Evolutionary conservation across 2,888 invertebrate genomes (phyloP), one percentile per base, ranked within the genome.

Genomic region (Pandemis cinnamomeana): DNA sequence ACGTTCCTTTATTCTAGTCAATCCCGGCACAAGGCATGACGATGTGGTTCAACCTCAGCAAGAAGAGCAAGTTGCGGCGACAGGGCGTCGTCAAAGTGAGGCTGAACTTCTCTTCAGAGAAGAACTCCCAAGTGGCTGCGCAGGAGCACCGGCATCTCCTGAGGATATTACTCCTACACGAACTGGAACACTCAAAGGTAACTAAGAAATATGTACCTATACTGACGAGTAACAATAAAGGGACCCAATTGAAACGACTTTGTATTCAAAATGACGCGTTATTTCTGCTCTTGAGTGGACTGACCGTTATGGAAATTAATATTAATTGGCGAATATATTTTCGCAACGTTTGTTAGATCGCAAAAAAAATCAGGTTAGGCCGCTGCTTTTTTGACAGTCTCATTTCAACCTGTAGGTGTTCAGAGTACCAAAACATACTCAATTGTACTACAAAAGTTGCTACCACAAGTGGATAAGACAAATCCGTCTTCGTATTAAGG

Each of bases 21-120:
- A 97, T 99, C 84, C 99, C 99, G 11, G 97, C 98, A 0, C 96
- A 97, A n/a, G 99, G 99, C 0, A 95, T 98, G 91, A 97, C 97
- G 55, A 97, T 97, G 93, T 99, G 99, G 99, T 98, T 97, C 87
- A 96, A 96, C 81, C 93, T 99, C 70, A 98, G 98, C 84, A 97
- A 97, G 86, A 97, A 96, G 83, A 96, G 96, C 84, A 97, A 97
- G 86, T 95, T 97, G 5, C 97, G 97, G 78, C 95, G 97, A 48
- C 97, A 98, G 78, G 99, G 99, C 4, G 97, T 98, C 55, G 95
- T 99, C 11, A 96, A 97, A 86, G 95, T 99, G 41, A 95, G 96
- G 74, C 92, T 99, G 76, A 96, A 96, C 75, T 97, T 99, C 85
- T 98, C 97, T 77, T 96, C 98, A 0, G 97, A 98, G 87, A 98